Evolutionary conservation across 2,888 invertebrate species (phyloP).

Genomic region (Gandaritis pyraliata): DNA sequence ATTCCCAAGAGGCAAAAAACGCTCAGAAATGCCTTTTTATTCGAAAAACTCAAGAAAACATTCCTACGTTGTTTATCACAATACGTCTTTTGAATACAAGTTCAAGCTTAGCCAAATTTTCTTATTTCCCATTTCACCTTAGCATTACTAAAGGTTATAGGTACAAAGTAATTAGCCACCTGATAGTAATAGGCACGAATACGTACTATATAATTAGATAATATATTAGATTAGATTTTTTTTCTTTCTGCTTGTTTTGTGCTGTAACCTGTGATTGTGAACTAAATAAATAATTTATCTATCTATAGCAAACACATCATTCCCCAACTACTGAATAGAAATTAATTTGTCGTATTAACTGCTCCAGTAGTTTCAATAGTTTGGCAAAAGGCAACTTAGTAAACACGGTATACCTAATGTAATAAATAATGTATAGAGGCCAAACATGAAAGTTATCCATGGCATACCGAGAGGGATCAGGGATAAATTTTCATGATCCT

Average conservation of each 20-base stretch:
- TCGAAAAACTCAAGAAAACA: constrained; percentile 7
- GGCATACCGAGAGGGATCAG: constrained; percentile 71
- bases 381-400: constrained; percentile 68
- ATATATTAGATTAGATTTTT: too few species aligned
- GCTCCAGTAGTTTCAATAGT: constrained; percentile 56
- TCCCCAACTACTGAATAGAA: constrained; percentile 57
- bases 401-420: constrained; percentile 75
- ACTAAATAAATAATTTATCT: too few species aligned
- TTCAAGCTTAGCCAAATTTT: neutral
- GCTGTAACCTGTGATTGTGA: too few species aligned
- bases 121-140: neutral
- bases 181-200: too few species aligned
- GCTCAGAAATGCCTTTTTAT: constrained; percentile 4
- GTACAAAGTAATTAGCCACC: too few species aligned
- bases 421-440: constrained; percentile 80
- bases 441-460: constrained; percentile 78
- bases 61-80: neutral
- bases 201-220: too few species aligned
- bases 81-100: neutral
- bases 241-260: too few species aligned
- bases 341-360: constrained; percentile 64
- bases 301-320: constrained; percentile 50
- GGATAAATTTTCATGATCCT: constrained; percentile 81
- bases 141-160: too few species aligned
- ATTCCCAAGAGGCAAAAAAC: constrained; percentile 21